Evolutionary conservation across 2,113 vertebrate species (phyloP).

Genomic region (Anas platyrhynchos): DNA sequence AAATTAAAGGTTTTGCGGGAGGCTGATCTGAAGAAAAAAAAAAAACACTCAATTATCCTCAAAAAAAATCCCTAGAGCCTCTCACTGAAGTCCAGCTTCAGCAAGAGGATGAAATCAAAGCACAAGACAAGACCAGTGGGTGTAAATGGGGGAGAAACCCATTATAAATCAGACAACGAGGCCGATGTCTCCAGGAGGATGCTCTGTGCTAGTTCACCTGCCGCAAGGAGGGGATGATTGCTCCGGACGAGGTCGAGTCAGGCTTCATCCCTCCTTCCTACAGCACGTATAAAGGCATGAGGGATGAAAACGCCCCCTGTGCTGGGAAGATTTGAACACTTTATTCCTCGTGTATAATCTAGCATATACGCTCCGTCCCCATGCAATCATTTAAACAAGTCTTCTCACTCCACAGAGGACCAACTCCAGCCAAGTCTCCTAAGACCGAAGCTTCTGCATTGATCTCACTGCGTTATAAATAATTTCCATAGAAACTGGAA

Average conservation of each 20-base stretch:
- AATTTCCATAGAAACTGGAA: slow-evolving; percentile 72
- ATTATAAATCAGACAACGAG: neutral
- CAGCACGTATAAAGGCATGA: too few relatives aligned
- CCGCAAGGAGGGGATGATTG: neutral
- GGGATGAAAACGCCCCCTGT: too few relatives aligned
- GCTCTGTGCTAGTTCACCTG: neutral
- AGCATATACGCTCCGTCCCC: neutral
- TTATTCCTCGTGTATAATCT: fast-evolving
- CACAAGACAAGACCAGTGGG: neutral
- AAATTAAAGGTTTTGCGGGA: neutral
- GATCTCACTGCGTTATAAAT: slow-evolving; percentile 17
- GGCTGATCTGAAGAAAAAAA: neutral
- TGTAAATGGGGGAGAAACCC: neutral
- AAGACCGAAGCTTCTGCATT: neutral
- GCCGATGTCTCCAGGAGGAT: neutral
- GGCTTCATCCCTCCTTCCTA: too few relatives aligned
- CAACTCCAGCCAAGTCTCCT: neutral
- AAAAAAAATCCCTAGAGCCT: neutral
- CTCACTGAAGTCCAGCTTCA: neutral
- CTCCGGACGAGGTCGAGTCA: neutral
- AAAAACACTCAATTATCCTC: neutral
- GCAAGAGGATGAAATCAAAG: neutral
- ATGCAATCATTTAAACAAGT: neutral
- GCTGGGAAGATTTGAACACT: neutral
- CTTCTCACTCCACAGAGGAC: neutral